Base-by-base conservation (phyloP, 2,113 vertebrate species). In the Oncorhynchus mykiss region DNA sequence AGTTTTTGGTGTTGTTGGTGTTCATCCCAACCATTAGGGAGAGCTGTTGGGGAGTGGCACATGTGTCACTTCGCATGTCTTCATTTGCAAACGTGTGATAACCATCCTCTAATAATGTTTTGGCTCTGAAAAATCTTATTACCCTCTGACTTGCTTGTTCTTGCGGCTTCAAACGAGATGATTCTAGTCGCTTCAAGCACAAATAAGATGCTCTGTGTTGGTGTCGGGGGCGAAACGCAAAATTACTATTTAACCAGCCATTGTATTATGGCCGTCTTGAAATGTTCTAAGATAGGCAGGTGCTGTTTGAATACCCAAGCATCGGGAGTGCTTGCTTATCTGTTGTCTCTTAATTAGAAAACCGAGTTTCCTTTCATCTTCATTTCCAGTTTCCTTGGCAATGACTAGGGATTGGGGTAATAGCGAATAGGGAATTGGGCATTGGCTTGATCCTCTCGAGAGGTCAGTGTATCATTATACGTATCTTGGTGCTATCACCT, bases 201-300 rank as follows among this genome's bases (percentile, higher is more conserved):
- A 80, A 83, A 81, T 79, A 73, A 70, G 20, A 8, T 69, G 78
- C 70, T 75, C 29, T 85, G 86, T 88, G 84, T 84, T 78, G 87
- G 79, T 59, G 24, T 84, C 85, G 80, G 34, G 87, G 72, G 77
- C 71, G 86, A 80, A 31, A 81, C 74, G 67, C 85, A 86, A 89
- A 90, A 89, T 72, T 77, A 85, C 76, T 81, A 80, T 90, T 91
- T 83, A 89, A 86, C 74, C 83, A 84, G 80, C 77, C 72, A 80
- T 88, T 90, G 87, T 88, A 66, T 85, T 68, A 9, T 68, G 48
- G 77, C 74, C 71, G 84, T 88, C 86, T 89, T 84, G 81, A 88
- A 87, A 90, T 91, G 39, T 45, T 49, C n/a, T 77, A 90, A 78
- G 90, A 88, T 86, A 87, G 81, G 81, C 84, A 87, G 86, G 75